Base-by-base conservation (phyloP, 1,140 invertebrate genomes). In the Phenacoccus solenopsis region DNA sequence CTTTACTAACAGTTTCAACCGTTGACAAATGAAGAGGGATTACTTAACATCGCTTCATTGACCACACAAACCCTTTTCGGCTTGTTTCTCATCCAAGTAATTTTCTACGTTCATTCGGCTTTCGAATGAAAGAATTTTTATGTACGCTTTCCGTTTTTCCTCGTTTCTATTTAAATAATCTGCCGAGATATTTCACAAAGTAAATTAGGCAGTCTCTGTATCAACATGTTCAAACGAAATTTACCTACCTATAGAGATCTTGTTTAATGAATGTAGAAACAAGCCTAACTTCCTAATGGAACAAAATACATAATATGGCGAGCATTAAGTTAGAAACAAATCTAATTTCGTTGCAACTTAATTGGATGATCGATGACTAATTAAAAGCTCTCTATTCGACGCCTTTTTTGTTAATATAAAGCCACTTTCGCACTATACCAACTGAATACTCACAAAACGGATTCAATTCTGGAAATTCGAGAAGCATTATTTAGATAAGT, bases 21-120 rank as follows among this genome's bases (percentile, higher is more conserved):
- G 59, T 64, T 64, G 59, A 64, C 59, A 64, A 64, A 64, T 64
- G 59, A 64, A 64, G 59, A 64, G 59, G 59, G 59, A 64, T 64
- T 64, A 64, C 59, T 64, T 64, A 64, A 64, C 25, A 64, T 64
- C 59, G 59, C 59, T 64, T 64, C 59, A 64, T 64, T 64, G 59
- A 64, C 59, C 59, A 49, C 38, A 49, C 38, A 49, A 49, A 49
- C 38, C 38, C 38, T 49, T 49, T 49, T 49, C 20, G 38, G 38
- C 12, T 49, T 49, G 38, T 49, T 49, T n/a, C 38, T 49, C 38
- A 49, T 49, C 38, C 38, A 49, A 49, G 38, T 49, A 49, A 49
- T 49, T 49, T 49, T 49, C 38, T 49, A 16, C 38, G 38, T 49
- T 49, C 38, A 49, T 49, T 49, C 38, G 38, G 38, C 16, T 49